phyloP scores from a whole-genome alignment of 2,113 vertebrate species.

The Phalacrocorax carbo region DNA sequence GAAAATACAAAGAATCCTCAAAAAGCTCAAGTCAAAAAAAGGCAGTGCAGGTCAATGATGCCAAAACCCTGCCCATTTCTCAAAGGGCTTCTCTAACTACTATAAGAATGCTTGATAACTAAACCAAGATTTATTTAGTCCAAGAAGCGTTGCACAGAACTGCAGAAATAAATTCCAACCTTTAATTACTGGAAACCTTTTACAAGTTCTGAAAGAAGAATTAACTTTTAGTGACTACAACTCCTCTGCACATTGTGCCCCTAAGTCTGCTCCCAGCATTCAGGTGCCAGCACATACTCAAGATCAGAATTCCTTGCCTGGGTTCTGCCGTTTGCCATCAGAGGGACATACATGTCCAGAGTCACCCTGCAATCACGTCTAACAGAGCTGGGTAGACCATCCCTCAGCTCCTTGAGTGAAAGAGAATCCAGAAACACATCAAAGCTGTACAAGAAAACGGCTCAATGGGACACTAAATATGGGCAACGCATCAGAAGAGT shows the following conservation, averaged over 20 bases:
- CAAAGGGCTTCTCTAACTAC: background rate
- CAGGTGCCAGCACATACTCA: background rate
- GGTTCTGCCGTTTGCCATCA: background rate
- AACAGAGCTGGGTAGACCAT: background rate
- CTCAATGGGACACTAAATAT: background rate
- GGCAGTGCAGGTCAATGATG: background rate
- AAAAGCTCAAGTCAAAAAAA: slow-evolving; percentile 6
- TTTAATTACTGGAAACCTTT: background rate
- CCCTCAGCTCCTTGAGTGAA: background rate
- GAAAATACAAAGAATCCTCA: background rate
- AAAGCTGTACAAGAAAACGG: background rate
- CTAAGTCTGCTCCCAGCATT: background rate
- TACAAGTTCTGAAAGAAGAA: background rate
- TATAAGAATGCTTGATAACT: background rate
- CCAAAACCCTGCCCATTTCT: background rate
- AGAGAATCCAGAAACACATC: background rate
- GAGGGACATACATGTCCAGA: background rate
- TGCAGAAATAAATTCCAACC: background rate
- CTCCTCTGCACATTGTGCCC: background rate
- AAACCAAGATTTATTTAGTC: background rate
- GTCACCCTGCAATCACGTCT: background rate
- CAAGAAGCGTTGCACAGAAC: background rate
- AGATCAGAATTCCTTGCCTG: background rate
- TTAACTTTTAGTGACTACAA: background rate
- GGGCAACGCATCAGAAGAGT: background rate